Evolutionary conservation across 2,113 vertebrate species (phyloP).

Genomic region (Elephantulus edwardii): DNA sequence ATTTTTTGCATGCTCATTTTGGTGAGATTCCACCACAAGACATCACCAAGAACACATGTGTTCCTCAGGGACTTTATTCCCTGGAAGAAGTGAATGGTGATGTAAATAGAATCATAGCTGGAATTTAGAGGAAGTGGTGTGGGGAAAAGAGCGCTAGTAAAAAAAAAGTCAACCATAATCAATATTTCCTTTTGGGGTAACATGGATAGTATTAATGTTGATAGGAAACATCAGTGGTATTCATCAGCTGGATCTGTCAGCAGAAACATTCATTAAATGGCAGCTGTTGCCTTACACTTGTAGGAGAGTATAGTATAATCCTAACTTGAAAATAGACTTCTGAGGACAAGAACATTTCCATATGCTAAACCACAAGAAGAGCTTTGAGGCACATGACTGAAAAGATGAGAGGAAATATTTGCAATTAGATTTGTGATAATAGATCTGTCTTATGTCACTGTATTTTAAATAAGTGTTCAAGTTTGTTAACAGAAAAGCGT

Average conservation of each 20-base stretch:
- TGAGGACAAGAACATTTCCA: conserved; percentile 78
- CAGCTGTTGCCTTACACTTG: conserved; percentile 83
- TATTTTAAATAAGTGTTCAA: conserved; percentile 25
- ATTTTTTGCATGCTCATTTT: conserved; percentile 49
- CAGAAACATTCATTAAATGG: conserved; percentile 80
- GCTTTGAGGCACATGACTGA: conserved; percentile 51
- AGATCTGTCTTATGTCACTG: not conserved
- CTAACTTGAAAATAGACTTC: conserved; percentile 82
- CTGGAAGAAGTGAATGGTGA: conserved; percentile 65
- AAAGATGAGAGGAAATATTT: conserved; percentile 55
- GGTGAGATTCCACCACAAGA: conserved; percentile 55
- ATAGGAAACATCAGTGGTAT: conserved; percentile 74
- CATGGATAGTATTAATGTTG: conserved; percentile 47
- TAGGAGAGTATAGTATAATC: conserved; percentile 75
- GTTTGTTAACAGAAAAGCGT: not conserved
- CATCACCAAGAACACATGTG: conserved; percentile 71
- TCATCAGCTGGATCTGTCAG: conserved; percentile 90
- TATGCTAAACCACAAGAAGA: conserved; percentile 71
- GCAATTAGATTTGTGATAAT: not conserved
- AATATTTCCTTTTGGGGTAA: not conserved
- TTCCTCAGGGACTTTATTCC: conserved; percentile 32
- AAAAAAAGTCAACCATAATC: conserved; percentile 55
- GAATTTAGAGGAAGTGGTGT: conserved; percentile 49
- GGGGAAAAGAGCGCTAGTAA: conserved; percentile 45
- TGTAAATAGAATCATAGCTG: conserved; percentile 43